Base-by-base conservation (phyloP, 2,888 invertebrate genomes). In the Tinea trinotella region DNA sequence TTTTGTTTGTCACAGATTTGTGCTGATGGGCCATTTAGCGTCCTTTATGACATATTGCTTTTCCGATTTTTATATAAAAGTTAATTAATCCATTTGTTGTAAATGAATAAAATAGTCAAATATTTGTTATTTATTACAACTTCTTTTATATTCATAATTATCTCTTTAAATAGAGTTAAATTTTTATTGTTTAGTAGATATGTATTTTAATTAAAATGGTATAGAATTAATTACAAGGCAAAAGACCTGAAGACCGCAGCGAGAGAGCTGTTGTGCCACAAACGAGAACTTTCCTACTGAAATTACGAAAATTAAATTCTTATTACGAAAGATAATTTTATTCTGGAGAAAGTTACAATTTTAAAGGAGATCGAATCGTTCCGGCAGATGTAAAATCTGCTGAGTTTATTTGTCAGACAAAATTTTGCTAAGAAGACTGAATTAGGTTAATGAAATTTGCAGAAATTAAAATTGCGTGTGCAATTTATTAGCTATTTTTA, bases 151-250 rank as follows among this genome's bases (percentile, higher is more conserved):
- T n/a, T n/a, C n/a, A n/a, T n/a, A n/a, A n/a, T n/a, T n/a, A n/a
- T n/a, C n/a, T 22, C 3, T 22, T 22, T 22, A 22, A 35, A 35
- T 35, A 35, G 4, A 35, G 35, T 15, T 15, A 13, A 7, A 40
- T 40, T 40, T 2, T 40, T 4, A 40, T 44, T 17, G n/a, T 46
- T n/a, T n/a, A n/a, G n/a, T n/a, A n/a, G n/a, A n/a, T 46, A 17
- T 17, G 67, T 66, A 65, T 70, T 74, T 72, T 74, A 73, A 73
- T 73, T 71, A 70, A 63, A 61, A 59, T 57, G 64, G 59, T 64
- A 62, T 64, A 59, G 60, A 67, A 67, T 69, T 68, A 67, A 66
- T 68, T 68, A 71, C 64, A 64, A 49, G 56, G 52, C 53, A 22
- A 55, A n/a, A 40, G 52, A 58, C 53, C 54, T 50, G 55, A 57